These are phyloP conservation scores for Ascaphus truei DNA, from an alignment of 2,113 vertebrate species.

Conservation along the genomic window DNA sequence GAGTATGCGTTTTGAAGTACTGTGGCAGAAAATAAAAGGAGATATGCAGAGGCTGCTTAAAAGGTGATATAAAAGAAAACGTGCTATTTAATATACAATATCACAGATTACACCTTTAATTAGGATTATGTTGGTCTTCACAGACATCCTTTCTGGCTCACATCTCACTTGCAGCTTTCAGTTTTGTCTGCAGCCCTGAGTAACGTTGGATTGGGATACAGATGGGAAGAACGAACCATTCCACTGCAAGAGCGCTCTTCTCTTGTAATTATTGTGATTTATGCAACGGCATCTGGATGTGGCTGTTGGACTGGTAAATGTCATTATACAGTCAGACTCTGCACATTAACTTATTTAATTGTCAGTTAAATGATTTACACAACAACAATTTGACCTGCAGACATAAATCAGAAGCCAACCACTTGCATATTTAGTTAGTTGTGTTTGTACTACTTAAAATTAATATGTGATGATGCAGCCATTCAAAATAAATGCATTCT, in stretches of 20 bases:
- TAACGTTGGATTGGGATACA: conserved; percentile 1
- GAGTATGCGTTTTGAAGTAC: no score
- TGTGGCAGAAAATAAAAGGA: no score
- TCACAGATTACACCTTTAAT: no score
- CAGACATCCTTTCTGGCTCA: no score
- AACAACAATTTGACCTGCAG: conserved; percentile 17
- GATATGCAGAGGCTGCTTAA: no score
- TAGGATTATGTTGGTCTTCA: no score
- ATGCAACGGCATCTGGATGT: conserved; percentile 36
- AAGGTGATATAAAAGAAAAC: no score
- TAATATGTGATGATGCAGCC: not conserved
- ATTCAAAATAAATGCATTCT: not conserved
- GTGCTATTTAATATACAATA: no score
- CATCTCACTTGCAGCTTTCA: no score
- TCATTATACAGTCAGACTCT: conserved; percentile 30
- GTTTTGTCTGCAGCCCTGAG: not conserved
- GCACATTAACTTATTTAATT: conserved; percentile 35
- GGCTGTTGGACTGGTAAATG: conserved; percentile 14
- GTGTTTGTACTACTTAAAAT: not conserved
- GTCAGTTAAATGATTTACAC: conserved; percentile 26
- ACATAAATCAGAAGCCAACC: not conserved
- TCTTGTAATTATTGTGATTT: not conserved
- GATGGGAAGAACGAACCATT: conserved; percentile 12
- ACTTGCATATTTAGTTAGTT: not conserved
- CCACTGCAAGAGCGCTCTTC: not conserved